Evolutionary conservation across 2,888 invertebrate genomes (phyloP).

Genomic region (Vanessa cardui): DNA sequence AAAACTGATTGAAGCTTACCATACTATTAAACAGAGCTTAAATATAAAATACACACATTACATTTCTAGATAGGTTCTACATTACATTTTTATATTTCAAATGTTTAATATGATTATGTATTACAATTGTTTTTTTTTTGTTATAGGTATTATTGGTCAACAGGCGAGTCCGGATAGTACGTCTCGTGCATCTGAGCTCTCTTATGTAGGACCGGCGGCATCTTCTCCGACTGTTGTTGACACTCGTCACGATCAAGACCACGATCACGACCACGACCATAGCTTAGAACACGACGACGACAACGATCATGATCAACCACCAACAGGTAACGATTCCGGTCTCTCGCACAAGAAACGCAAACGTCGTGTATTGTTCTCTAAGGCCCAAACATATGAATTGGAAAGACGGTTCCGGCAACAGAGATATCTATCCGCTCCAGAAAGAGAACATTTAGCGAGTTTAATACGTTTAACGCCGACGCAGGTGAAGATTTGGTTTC

Average conservation of each 20-base stretch:
- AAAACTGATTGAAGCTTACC: not conserved
- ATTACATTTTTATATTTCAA: not conserved
- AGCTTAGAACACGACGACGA: conserved; percentile 85
- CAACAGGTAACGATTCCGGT: conserved; percentile 68
- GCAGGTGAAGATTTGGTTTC: conserved; percentile 99
- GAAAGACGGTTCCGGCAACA: conserved; percentile 98
- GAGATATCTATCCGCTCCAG: conserved; percentile 98
- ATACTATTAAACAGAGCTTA: not conserved
- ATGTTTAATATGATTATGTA: not conserved
- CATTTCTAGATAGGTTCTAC: not conserved
- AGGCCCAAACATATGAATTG: conserved; percentile 97
- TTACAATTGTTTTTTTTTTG: conserved; percentile 24
- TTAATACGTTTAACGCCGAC: conserved; percentile 97
- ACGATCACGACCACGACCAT: conserved; percentile 68
- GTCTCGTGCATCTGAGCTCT: conserved; percentile 91
- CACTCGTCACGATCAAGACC: conserved; percentile 61
- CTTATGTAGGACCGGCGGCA: conserved; percentile 76
- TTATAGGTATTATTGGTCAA: conserved; percentile 83
- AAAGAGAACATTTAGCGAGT: conserved; percentile 97
- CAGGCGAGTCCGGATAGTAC: conserved; percentile 93
- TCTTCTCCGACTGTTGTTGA: conserved; percentile 66
- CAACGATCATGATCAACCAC: conserved; percentile 72
- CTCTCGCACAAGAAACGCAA: conserved; percentile 93
- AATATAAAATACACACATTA: not conserved
- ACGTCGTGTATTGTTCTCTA: conserved; percentile 97